phyloP scores from a whole-genome alignment of 2,888 invertebrate species.

The Acholoe squamosa region DNA sequence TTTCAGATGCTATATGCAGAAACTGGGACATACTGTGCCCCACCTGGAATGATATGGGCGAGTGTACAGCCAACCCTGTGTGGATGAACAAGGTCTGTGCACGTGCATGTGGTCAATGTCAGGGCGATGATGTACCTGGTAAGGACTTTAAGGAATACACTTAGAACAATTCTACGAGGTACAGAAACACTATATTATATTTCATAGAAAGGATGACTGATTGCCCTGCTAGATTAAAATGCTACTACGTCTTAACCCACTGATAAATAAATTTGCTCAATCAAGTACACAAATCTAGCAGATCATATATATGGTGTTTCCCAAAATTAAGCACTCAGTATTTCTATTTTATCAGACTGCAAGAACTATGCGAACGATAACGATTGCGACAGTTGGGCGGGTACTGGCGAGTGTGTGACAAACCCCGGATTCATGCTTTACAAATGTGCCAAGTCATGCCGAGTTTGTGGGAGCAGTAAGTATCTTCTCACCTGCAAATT shows the following conservation, averaged over 20 bases:
- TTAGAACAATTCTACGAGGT: no score
- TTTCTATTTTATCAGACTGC: conserved; percentile 62
- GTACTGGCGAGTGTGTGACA: conserved; percentile 68
- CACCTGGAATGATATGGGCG: conserved; percentile 63
- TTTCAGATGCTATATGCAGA: conserved; percentile 39
- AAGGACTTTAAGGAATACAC: no score
- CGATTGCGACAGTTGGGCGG: conserved; percentile 70
- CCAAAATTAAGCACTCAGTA: no score
- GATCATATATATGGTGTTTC: no score
- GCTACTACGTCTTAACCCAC: no score
- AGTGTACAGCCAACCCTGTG: conserved; percentile 63
- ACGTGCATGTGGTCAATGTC: conserved; percentile 76
- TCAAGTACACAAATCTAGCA: no score
- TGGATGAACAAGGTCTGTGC: conserved; percentile 67
- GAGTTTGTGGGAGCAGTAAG: conserved; percentile 66
- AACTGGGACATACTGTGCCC: conserved; percentile 61
- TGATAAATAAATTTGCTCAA: no score
- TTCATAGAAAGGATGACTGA: no score
- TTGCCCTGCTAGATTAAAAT: no score
- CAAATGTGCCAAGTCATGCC: conserved; percentile 71
- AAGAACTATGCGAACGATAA: conserved; percentile 64
- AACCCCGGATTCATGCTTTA: conserved; percentile 71
- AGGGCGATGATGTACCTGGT: conserved; percentile 56
- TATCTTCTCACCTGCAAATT: not conserved
- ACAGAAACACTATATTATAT: no score